Evolutionary conservation across 2,888 invertebrate genomes (phyloP), one percentile per base, ranked within the genome.

Genomic region (Leptothorax acervorum): DNA sequence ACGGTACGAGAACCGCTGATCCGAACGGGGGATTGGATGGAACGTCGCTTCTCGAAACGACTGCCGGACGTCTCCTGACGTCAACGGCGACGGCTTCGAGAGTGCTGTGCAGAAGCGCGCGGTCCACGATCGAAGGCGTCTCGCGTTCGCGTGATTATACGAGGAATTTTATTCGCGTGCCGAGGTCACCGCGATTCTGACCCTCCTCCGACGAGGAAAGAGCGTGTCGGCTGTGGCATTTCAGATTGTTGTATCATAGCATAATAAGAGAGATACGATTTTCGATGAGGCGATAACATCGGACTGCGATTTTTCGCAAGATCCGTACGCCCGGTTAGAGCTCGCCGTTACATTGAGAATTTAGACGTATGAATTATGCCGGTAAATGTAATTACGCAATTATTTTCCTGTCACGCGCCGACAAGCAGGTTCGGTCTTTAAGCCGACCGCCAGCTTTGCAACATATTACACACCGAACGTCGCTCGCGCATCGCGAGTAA

Each of bases 51-150:
- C 85, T 88, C 31, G 73, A 83, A 85, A 85, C 78, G 79, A 79
- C 71, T 71, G 85, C 89, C 81, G 82, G 76, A 68, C 73, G 66
- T 73, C 57, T 74, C 82, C 82, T 91, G 91, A 93, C 90, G 92
- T 92, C 90, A 91, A 79, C 86, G 87, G 89, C 92, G 92, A 92
- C 91, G 92, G 85, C 90, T 90, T 90, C 92, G 89, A 91, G 90
- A 83, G 84, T 73, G 63, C 70, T 65, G 76, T 73, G 84, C 76
- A 74, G 86, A 86, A 82, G 75, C 86, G 84, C 83, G 55, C 66
- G 79, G 39, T 85, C 81, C 63, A 39, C 53, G 71, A 71, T 79
- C 79, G 79, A 79, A 71, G 79, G 71, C 71, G 71, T 60, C 31
- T 79, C 79, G 23, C 42, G 55, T 39, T 79, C 62, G 63, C 71